Conservation (phyloP, 2,113 vertebrate genomes). For the Gracilinanus agilis region DNA sequence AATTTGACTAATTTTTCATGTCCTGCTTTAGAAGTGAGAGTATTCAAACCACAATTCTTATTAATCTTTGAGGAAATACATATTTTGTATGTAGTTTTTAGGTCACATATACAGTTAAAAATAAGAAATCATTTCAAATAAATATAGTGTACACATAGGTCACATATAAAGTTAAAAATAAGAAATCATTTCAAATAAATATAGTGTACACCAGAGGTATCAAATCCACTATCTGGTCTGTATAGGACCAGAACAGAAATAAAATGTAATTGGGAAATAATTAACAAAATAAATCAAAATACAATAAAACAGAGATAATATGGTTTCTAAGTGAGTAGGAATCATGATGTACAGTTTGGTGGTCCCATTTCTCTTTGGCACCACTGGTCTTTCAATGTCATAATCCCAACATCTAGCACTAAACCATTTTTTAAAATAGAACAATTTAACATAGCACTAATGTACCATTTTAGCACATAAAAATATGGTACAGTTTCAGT, state of each 20-base stretch:
- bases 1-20: not conserved
- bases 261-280: not conserved
- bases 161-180: too few species aligned
- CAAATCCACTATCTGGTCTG: not conserved
- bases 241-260: not conserved
- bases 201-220: not conserved
- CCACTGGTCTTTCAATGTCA: conserved; percentile 18
- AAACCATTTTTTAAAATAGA: not conserved
- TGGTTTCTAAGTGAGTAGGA: not conserved
- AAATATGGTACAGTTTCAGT: not conserved
- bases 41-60: not conserved
- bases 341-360: not conserved
- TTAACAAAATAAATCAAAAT: not conserved
- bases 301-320: not conserved
- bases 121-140: not conserved
- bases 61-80: not conserved
- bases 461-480: not conserved
- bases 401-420: conserved; percentile 6
- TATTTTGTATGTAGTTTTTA: not conserved
- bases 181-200: not conserved
- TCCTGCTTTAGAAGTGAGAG: not conserved
- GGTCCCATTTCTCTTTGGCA: not conserved
- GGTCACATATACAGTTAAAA: too few species aligned
- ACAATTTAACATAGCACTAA: not conserved
- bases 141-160: not conserved